Conservation (phyloP, 2,888 invertebrate species). For the Lepetodrilus schrolli region DNA sequence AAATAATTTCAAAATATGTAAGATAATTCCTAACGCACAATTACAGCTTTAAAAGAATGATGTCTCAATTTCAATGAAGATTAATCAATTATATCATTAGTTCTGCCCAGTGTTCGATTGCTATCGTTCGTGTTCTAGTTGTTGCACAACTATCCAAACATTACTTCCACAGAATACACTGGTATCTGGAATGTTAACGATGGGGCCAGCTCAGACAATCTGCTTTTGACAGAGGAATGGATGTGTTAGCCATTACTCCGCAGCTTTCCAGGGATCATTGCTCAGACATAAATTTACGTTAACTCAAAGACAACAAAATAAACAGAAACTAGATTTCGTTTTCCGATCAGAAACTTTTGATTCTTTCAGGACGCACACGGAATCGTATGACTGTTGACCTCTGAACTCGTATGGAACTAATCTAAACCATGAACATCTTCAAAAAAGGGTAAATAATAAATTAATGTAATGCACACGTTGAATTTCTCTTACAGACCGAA, state of each 20-base stretch:
- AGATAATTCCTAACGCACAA: too few relatives aligned
- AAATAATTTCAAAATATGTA: too few relatives aligned
- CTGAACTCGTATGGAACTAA: too few relatives aligned
- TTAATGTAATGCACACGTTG: too few relatives aligned
- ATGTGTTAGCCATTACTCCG: neutral
- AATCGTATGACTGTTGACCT: too few relatives aligned
- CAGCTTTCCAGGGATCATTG: neutral
- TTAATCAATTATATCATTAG: neutral
- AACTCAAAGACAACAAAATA: slow-evolving; percentile 21
- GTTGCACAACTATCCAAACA: slow-evolving; percentile 11
- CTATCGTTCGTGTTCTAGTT: neutral
- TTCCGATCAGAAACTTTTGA: neutral
- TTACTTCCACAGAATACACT: neutral
- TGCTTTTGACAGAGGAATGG: neutral
- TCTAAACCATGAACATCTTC: too few relatives aligned
- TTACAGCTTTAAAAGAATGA: too few relatives aligned
- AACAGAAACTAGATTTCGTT: neutral
- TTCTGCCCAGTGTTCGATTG: neutral
- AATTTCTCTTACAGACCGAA: too few relatives aligned
- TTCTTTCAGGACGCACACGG: too few relatives aligned
- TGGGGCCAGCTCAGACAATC: neutral
- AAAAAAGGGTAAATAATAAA: too few relatives aligned
- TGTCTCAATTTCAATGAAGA: neutral
- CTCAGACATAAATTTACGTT: neutral
- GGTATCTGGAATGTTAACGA: neutral